A percentile compares a stretch with the other conserved stretches of the same genome.
Evolutionary conservation across 2,888 invertebrate species (phyloP).

Genomic region (Oasisia sp.): DNA sequence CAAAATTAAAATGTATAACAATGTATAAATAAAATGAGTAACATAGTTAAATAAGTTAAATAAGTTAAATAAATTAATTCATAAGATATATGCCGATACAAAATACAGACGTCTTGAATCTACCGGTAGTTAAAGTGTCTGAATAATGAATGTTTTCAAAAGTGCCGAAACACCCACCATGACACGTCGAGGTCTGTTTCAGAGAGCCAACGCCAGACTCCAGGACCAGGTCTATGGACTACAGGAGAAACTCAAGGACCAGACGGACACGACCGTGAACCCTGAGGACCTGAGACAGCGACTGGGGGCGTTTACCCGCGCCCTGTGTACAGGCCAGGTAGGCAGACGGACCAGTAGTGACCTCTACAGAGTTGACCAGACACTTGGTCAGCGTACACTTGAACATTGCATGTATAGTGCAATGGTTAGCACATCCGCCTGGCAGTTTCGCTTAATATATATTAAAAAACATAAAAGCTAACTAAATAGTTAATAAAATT

Average conservation of each 20-base stretch:
- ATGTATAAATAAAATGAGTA: no score
- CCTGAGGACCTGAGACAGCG: constrained; percentile 35
- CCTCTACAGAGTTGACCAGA: not conserved
- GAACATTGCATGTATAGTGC: no score
- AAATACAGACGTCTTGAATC: no score
- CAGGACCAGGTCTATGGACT: constrained; percentile 38
- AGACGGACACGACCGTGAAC: constrained; percentile 45
- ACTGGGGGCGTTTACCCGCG: constrained; percentile 35
- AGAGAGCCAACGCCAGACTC: constrained; percentile 33
- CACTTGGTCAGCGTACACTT: not conserved
- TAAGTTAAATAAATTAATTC: no score
- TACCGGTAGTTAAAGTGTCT: no score
- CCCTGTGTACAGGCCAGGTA: constrained; percentile 50
- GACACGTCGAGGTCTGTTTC: not conserved
- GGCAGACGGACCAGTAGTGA: not conserved
- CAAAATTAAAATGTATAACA: no score
- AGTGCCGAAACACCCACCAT: no score
- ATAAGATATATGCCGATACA: no score
- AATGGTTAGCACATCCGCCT: not conserved
- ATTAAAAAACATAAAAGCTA: no score
- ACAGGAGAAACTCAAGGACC: constrained; percentile 29
- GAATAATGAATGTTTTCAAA: no score
- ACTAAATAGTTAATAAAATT: no score
- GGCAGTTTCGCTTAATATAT: not conserved
- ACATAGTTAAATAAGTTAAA: no score